Base-by-base conservation (phyloP, 2,797 vertebrate species). In the Lacerta bilineata region DNA sequence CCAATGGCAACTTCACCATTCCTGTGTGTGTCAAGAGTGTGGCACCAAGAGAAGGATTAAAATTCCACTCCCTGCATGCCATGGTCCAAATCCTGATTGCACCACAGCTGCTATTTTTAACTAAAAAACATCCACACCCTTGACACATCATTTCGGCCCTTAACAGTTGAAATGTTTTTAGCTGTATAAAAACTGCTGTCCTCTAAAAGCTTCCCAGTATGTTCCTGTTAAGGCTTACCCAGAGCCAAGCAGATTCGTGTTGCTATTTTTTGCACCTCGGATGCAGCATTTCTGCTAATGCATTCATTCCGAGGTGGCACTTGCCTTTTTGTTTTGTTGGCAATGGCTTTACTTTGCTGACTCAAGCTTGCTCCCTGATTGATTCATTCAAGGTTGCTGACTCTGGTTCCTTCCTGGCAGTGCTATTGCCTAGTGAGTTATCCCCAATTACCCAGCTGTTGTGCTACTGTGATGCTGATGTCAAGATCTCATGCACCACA, bases 331-430 rank as follows among this genome's bases (percentile, higher is more conserved):
- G 4, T 66, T 39, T 81, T 89, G 27, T 33, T 81, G 29, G 80
- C 84, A 86, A 81, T 17, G 4, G 78, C 78, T 81, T 43, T 39
- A 36, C 10, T 23, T 46, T 86, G 88, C 84, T 89, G 84, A 89
- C 88, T 89, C 83, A 76, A 82, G 71, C 88, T 89, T 36, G 61
- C 61, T 85, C 41, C 78, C 29, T 76, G 71, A 86, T 86, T 43
- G 84, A 82, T 86, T 82, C 33, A 82, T 69, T 89, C 84, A 82
- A 89, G 84, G 59, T 55, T 89, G 88, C 84, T 89, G 88, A 89
- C 61, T 85, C 78, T 59, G 78, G 59, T 66, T 76, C 59, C 36
- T 86, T 88, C 33, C 4, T 20, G n/a, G 33, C 78, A 68, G 77
- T 5, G 29, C 61, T 75, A 25, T 17, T 89, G 88, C 71, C 79